Conservation (phyloP, 2,888 invertebrate species). For the Micropterix aruncella region DNA sequence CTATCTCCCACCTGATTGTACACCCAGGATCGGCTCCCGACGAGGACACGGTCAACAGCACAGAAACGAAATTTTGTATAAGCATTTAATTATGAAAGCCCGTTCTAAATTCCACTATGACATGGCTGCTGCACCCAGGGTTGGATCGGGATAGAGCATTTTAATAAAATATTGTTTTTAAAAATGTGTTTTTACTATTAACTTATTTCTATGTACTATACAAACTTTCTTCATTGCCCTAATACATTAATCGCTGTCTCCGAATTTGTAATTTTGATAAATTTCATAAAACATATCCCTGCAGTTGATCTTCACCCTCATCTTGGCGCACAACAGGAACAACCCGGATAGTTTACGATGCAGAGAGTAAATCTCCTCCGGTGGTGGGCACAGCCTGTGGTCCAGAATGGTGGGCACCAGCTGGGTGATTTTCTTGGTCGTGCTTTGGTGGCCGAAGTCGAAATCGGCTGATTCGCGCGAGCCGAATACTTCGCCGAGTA, state of each 20-base stretch:
- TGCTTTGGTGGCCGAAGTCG: slow-evolving; percentile 77
- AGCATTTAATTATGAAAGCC: no score
- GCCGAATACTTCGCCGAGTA: slow-evolving; percentile 90
- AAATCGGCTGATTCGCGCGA: slow-evolving; percentile 53
- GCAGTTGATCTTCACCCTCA: slow-evolving; percentile 71
- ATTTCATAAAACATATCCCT: slow-evolving; percentile 70
- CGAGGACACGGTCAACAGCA: no score
- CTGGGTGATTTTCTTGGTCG: slow-evolving; percentile 67
- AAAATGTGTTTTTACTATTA: no score
- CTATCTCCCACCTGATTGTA: no score
- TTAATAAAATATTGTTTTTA: no score
- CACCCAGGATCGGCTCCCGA: no score
- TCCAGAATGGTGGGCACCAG: slow-evolving; percentile 88
- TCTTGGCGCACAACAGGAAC: slow-evolving; percentile 80
- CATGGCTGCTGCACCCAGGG: no score
- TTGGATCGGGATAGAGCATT: no score
- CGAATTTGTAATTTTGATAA: slow-evolving; percentile 50
- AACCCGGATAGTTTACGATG: slow-evolving; percentile 95
- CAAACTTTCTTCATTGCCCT: not conserved
- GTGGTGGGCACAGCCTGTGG: slow-evolving; percentile 91
- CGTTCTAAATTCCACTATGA: no score
- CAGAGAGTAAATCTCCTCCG: slow-evolving; percentile 95
- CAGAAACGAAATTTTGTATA: no score
- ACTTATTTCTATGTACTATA: no score
- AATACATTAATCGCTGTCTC: not conserved